Base-by-base conservation (phyloP, 1,140 invertebrate genomes). In the Dreissena rostriformis region DNA sequence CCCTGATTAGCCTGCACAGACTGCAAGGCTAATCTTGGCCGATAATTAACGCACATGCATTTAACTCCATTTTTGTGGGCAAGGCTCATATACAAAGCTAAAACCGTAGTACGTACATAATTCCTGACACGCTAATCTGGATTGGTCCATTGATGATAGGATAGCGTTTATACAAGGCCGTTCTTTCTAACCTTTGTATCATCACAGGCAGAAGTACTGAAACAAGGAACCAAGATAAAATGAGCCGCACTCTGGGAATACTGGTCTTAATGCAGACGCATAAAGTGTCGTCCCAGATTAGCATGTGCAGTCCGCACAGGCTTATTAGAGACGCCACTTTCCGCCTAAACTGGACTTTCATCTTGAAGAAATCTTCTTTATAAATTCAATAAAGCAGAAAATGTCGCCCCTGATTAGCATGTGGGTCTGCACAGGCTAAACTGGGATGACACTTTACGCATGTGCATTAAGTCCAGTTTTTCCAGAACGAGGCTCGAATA, bases 161-260 rank as follows among this genome's bases (percentile, higher is more conserved):
- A 55, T 89, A 87, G 70, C 94, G 95, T 84, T 96, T 94, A 95
- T 98, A 96, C 95, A 95, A 96, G 0, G 93, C 89, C 5, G 83
- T 90, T 77, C 91, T 93, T 82, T 94, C 94, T 71, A 94, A 76
- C 24, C 75, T 84, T 74, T 94, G 92, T 92, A 94, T 94, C 26
- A 94, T 67, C 24, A 94, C n/a, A 39, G 94, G 94, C 61, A 94
- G 83, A 6, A 93, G 29, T 22, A 91, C 92, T 94, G 85, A 15
- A 87, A 85, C 63, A 74, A 7, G 71, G 15, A 78, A 66, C 51
- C 67, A 22, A n/a, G 15, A 22, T 4, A 7, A 39, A 5, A 39
- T 39, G 39, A 39, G 39, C 39, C 39, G 2, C 39, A 39, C 8
- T 39, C 8, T 39, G 39, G 39, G 8, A 39, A 39, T 5, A 39